Evolutionary conservation across 64 coral and sea anemone species (phyloP).

Genomic region (Acropora tenuis): DNA sequence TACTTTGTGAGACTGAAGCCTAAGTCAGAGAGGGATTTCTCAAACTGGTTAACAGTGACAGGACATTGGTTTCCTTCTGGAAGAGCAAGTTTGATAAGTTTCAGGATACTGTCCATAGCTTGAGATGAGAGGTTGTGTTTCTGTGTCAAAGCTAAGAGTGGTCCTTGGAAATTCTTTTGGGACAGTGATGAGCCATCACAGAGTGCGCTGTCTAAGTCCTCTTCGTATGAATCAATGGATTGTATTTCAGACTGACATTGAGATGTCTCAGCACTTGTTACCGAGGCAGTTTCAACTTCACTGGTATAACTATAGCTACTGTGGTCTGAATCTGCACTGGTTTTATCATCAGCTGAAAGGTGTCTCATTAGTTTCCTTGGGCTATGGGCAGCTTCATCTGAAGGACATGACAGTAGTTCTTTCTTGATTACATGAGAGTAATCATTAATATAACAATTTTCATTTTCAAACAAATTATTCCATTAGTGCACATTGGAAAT

Average conservation of each 20-base stretch:
- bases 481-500: no score
- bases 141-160: constrained; percentile 59
- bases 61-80: constrained; percentile 48
- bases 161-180: constrained; percentile 32
- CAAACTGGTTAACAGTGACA: constrained; percentile 63
- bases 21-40: constrained; percentile 53
- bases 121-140: neutral
- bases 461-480: no score
- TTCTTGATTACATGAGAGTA: no score
- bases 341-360: neutral
- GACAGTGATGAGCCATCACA: constrained; percentile 39
- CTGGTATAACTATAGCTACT: no score
- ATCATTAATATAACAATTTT: no score
- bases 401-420: no score
- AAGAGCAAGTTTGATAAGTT: constrained; percentile 50
- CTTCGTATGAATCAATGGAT: neutral
- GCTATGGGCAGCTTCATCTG: no score
- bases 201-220: constrained; percentile 11
- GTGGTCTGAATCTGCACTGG: neutral
- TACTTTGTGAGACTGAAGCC: constrained; percentile 47
- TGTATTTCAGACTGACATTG: neutral
- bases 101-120: constrained; percentile 74
- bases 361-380: neutral
- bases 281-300: neutral
- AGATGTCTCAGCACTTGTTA: neutral